These are phyloP conservation scores for Phodopus roborovskii DNA, from an alignment of 2,113 vertebrate genomes.

Conservation along the genomic window DNA sequence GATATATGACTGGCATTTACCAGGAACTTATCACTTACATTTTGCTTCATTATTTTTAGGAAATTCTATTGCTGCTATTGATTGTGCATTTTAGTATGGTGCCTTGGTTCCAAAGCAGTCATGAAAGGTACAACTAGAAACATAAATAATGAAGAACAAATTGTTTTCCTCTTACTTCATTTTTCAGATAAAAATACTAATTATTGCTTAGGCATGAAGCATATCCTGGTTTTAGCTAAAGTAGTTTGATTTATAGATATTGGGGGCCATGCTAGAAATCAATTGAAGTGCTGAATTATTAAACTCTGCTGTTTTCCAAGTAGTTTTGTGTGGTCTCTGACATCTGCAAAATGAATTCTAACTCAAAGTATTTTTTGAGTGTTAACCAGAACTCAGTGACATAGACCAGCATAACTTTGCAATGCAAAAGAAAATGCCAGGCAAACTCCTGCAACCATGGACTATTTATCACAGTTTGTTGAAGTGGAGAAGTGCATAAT, in stretches of 20 bases:
- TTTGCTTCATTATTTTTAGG: conserved; percentile 46
- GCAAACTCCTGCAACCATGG: conserved; percentile 50
- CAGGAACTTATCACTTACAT: conserved; percentile 38
- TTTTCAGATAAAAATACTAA: conserved; percentile 44
- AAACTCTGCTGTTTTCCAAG: conserved; percentile 38
- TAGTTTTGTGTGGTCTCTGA: background rate
- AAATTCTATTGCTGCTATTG: conserved; percentile 43
- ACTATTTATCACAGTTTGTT: conserved; percentile 71
- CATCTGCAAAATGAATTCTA: conserved; percentile 14
- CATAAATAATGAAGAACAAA: conserved; percentile 65
- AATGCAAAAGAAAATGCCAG: conserved; percentile 58
- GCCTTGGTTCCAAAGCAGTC: conserved; percentile 43
- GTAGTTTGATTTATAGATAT: conserved; percentile 3
- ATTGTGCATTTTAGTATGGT: conserved; percentile 60
- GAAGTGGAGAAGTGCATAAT: conserved; percentile 73
- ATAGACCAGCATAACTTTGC: conserved; percentile 52
- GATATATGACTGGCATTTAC: background rate
- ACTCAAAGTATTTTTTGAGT: conserved; percentile 25
- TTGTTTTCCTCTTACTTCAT: conserved; percentile 46
- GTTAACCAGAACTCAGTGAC: conserved; percentile 59
- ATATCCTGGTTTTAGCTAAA: conserved; percentile 38
- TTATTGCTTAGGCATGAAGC: conserved; percentile 24
- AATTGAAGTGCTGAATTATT: conserved; percentile 53
- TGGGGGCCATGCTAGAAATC: conserved; percentile 11
- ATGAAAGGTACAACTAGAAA: conserved; percentile 37